These are phyloP conservation scores for Cardinalis cardinalis DNA, from an alignment of 2,113 vertebrate species.

Conservation along the genomic window DNA sequence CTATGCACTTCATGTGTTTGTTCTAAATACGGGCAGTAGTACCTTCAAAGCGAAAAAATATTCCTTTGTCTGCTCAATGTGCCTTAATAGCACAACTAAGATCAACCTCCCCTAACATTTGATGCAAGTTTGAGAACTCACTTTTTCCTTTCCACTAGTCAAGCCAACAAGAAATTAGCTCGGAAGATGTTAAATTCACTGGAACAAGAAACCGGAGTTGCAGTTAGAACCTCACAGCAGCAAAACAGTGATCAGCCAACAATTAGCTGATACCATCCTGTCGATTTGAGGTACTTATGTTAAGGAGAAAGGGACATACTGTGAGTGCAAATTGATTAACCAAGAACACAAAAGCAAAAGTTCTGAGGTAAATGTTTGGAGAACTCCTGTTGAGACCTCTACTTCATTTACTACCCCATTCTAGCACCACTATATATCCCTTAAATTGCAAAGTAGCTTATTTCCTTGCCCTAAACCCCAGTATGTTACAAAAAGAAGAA, in stretches of 20 bases:
- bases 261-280: not conserved
- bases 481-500: not conserved
- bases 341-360: not conserved
- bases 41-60: not conserved
- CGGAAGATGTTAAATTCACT: not conserved
- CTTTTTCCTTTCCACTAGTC: not conserved
- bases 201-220: not conserved
- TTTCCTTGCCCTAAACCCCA: not conserved
- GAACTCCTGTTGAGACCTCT: not conserved
- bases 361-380: not conserved
- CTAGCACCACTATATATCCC: not conserved
- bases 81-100: not conserved
- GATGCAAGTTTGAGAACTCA: not conserved
- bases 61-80: not conserved
- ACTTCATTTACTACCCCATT: not conserved
- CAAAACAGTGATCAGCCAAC: not conserved
- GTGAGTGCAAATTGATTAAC: not conserved
- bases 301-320: not conserved
- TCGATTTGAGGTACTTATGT: accelerated
- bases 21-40: not conserved
- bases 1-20: not conserved
- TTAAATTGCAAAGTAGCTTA: not conserved
- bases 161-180: not conserved
- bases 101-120: not conserved
- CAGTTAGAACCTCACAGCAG: not conserved